Base-by-base conservation (phyloP, 2,888 invertebrate genomes). In the Tanytarsus gracilentus region DNA sequence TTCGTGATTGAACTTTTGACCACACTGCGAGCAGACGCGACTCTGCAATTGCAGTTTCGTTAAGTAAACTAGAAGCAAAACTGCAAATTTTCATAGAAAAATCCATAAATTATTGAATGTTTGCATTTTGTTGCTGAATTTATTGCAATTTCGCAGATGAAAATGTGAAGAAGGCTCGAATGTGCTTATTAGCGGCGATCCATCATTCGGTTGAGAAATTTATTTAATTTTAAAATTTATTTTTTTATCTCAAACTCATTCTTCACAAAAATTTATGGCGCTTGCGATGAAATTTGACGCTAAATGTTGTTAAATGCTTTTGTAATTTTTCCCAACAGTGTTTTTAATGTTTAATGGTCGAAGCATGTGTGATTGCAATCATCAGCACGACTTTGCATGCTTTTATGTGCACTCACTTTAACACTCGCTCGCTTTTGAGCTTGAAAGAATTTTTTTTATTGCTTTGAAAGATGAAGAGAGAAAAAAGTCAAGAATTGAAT, bases 1-100 rank as follows among this genome's bases (percentile, higher is more conserved):
- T 21, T 40, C 40, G 40, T 40, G 40, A 40, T 40, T 40, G 40
- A 40, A 40, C 40, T 40, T 14, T 40, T 40, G 40, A 40, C 40
- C 40, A 40, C 9, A n/a, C n/a, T n/a, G n/a, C n/a, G n/a, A n/a
- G n/a, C n/a, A n/a, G n/a, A n/a, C n/a, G n/a, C n/a, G n/a, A n/a
- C n/a, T n/a, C n/a, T n/a, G n/a, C n/a, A n/a, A n/a, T n/a, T n/a
- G n/a, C n/a, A n/a, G n/a, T n/a, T n/a, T n/a, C n/a, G n/a, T n/a
- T n/a, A n/a, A n/a, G n/a, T n/a, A n/a, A n/a, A n/a, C n/a, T 21
- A 36, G n/a, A 4, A 36, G 36, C 36, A 36, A 5, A 2, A 30
- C 11, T 14, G 14, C n/a, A 9, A 30, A 14, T 14, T n/a, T 30
- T 4, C 36, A 36, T 14, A 36, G 36, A 36, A 9, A 36, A 16